A percentile compares a stretch with the other conserved stretches of the same genome.
phyloP scores from a whole-genome alignment of 2,113 vertebrate genomes.

The Chlorocebus sabaeus region DNA sequence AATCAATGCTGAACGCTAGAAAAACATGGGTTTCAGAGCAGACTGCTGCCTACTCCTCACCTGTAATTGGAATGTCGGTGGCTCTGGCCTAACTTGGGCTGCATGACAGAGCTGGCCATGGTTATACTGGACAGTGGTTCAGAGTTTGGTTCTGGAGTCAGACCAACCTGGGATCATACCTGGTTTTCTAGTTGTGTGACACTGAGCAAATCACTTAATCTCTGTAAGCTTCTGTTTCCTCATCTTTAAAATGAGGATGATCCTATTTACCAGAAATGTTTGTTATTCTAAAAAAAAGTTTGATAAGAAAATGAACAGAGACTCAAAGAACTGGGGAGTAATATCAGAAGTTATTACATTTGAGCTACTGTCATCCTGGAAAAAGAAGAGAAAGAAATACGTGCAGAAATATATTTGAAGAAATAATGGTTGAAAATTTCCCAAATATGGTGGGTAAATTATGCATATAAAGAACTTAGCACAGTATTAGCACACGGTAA shows the following conservation, averaged over 20 bases:
- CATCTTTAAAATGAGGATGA: neutral
- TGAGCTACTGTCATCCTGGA: neutral
- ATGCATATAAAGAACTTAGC: neutral
- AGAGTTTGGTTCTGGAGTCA: neutral
- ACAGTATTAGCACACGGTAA: neutral
- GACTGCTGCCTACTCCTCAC: neutral
- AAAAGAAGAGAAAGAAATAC: neutral
- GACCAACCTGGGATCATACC: neutral
- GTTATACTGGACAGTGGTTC: neutral
- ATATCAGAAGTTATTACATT: neutral
- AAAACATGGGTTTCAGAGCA: conserved; percentile 58
- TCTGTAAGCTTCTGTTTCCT: neutral
- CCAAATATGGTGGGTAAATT: neutral
- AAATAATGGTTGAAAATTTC: neutral
- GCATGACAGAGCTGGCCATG: neutral
- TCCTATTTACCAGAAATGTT: neutral
- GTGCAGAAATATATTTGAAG: neutral
- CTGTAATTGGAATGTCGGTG: neutral
- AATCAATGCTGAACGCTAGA: conserved; percentile 72
- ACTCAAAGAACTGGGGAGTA: neutral
- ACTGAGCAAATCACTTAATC: neutral
- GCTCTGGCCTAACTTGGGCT: neutral
- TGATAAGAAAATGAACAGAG: neutral
- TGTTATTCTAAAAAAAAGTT: neutral
- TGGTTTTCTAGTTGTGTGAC: neutral